Percentiles rank a stretch among this genome's conserved stretches.
phyloP scores from a whole-genome alignment of 2,888 invertebrate genomes.

The Himalopsyche kuldschensis region DNA sequence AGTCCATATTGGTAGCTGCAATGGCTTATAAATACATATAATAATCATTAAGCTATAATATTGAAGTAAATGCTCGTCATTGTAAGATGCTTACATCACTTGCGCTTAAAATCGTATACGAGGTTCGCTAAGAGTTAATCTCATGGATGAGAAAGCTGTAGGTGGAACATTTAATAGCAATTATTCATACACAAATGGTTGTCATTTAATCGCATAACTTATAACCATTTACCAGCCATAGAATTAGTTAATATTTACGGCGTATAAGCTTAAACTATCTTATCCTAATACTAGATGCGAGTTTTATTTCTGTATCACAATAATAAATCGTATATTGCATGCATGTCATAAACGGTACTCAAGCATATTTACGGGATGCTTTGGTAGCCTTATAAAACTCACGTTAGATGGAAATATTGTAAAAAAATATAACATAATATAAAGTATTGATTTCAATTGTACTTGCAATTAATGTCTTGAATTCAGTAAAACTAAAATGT shows the following conservation, averaged over 20 bases:
- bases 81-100: too few relatives aligned
- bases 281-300: background rate
- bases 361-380: background rate
- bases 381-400: background rate
- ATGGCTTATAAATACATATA: too few relatives aligned
- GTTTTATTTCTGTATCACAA: background rate
- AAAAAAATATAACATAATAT: too few relatives aligned
- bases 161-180: background rate
- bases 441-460: too few relatives aligned
- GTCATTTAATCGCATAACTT: background rate
- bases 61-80: too few relatives aligned
- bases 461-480: too few relatives aligned
- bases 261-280: background rate
- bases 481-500: too few relatives aligned
- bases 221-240: background rate
- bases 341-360: background rate
- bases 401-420: too few relatives aligned
- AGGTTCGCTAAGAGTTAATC: too few relatives aligned
- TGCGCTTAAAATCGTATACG: too few relatives aligned
- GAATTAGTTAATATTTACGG: background rate
- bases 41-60: too few relatives aligned
- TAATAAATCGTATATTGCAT: background rate
- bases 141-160: background rate
- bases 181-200: background rate
- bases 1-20: too few relatives aligned